Evolutionary conservation across 2,113 vertebrate genomes (phyloP), one percentile per base, ranked within the genome.

Genomic region (Astatotilapia flaviijosephi): DNA sequence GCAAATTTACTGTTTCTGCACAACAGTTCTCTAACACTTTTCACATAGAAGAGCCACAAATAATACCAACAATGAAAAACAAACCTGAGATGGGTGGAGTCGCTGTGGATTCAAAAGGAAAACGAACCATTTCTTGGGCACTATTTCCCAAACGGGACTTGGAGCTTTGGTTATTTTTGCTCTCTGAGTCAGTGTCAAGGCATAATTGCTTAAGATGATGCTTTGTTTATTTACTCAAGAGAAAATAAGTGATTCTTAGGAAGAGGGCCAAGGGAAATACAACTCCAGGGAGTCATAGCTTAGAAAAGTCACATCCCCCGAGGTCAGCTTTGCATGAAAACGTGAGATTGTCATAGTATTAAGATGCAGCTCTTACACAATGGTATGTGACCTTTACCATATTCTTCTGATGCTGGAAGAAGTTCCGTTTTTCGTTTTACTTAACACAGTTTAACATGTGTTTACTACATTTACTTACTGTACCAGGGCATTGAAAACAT

Each of bases 191-290:
- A 68, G 40, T 33, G 83, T 86, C 89, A 56, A 86, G 53, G 54
- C 68, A 9, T 91, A 86, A 92, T 91, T 81, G 86, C 86, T 84
- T 83, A 77, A 92, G 87, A 90, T 7, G 5, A 73, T 87, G 68
- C 88, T 88, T 89, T 91, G 88, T 95, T 95, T 94, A 90, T 92
- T 94, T 93, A 80, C 84, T 70, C 65, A 56, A 49, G 26, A 70
- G 85, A 91, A 92, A 93, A 89, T 84, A 91, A 90, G 58, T 82
- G 83, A 91, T 84, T 88, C 88, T 88, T 80, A 80, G 86, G 89
- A 89, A 56, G 23, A 79, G 33, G 3, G 91, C 89, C 91, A 93
- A 91, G 80, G 23, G 45, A 91, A 92, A 91, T 86, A 85, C 80
- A 92, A 79, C 75, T 88, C 82, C 77, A 47, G 70, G 86, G 88